phyloP scores from a whole-genome alignment of 2,888 invertebrate genomes.

The Acronicta aceris region DNA sequence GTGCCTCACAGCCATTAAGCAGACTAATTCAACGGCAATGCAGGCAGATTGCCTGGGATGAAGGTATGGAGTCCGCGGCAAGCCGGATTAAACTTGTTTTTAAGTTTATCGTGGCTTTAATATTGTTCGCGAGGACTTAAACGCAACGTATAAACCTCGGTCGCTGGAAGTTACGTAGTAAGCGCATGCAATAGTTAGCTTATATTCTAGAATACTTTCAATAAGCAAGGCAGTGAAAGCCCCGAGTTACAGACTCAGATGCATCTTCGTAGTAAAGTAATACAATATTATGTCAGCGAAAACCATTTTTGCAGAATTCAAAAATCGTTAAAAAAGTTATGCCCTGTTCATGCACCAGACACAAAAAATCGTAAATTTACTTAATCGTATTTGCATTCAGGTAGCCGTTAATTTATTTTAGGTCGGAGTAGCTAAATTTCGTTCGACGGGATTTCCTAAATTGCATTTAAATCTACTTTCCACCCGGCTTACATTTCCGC shows the following conservation, averaged over 20 bases:
- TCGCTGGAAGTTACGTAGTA: conserved; percentile 67
- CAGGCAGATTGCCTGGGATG: conserved; percentile 78
- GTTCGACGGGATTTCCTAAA: conserved; percentile 67
- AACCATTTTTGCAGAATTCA: no score
- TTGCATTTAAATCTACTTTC: conserved; percentile 75
- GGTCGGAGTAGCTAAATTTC: conserved; percentile 56
- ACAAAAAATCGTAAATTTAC: conserved; percentile 18
- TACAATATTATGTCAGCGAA: neutral
- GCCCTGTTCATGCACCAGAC: neutral
- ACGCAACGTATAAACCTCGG: conserved; percentile 79
- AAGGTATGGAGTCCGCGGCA: conserved; percentile 77
- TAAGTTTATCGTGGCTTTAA: conserved; percentile 87
- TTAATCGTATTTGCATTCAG: conserved; percentile 32
- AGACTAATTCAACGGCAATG: conserved; percentile 79
- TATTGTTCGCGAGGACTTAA: conserved; percentile 85
- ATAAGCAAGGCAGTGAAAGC: conserved; percentile 43
- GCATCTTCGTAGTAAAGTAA: neutral
- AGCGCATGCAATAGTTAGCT: conserved; percentile 67
- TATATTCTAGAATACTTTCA: conserved; percentile 60
- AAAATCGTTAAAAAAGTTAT: no score
- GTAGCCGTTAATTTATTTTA: conserved; percentile 35
- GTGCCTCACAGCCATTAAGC: conserved; percentile 63
- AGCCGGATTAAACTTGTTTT: conserved; percentile 87
- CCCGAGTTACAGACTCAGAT: neutral
- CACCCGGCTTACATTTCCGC: conserved; percentile 75